Conservation (phyloP, 2,797 vertebrate genomes). For the Dallia pectoralis region DNA sequence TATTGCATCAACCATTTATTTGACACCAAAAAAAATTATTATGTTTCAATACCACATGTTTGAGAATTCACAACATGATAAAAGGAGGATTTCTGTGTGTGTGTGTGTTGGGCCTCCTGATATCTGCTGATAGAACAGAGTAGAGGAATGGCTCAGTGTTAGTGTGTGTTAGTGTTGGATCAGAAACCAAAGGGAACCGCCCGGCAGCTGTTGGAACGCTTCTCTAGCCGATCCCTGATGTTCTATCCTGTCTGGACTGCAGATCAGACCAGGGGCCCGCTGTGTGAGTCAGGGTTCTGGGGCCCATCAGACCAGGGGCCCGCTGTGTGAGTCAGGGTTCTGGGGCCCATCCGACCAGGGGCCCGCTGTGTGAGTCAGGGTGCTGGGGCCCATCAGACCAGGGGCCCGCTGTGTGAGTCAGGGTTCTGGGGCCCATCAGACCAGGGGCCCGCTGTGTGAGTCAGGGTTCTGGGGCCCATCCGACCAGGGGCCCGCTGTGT, state of each 20-base stretch:
- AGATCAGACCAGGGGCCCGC: neutral
- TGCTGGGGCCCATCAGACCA: too few species aligned
- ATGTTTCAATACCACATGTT: neutral
- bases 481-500: too few species aligned
- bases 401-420: too few species aligned
- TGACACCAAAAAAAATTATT: neutral
- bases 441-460: too few species aligned
- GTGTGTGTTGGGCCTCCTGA: constrained; percentile 5
- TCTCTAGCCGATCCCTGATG: constrained; percentile 36
- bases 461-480: too few species aligned
- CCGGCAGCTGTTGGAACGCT: constrained; percentile 18
- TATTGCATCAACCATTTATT: too few species aligned
- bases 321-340: too few species aligned
- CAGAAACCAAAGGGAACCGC: constrained; percentile 12
- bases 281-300: constrained; percentile 23
- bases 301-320: neutral
- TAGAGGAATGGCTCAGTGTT: constrained; percentile 34
- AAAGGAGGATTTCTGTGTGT: neutral
- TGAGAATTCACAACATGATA: neutral
- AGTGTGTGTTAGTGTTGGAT: constrained; percentile 55
- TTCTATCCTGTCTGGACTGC: constrained; percentile 16
- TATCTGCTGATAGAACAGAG: constrained; percentile 21
- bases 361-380: too few species aligned
- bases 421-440: too few species aligned
- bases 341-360: too few species aligned